Base-by-base conservation (phyloP, 2,797 vertebrate genomes). In the Onychomys arenicola region DNA sequence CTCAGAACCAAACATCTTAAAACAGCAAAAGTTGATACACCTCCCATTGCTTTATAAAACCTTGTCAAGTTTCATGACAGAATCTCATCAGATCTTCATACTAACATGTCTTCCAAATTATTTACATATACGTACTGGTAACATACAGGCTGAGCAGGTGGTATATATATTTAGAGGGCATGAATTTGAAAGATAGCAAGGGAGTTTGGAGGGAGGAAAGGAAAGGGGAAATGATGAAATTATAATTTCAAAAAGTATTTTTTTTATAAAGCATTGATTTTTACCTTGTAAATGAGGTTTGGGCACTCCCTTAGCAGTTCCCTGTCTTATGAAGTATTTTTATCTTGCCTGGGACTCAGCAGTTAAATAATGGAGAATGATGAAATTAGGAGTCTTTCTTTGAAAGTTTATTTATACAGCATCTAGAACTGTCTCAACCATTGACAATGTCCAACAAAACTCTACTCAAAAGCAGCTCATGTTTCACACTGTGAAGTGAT, bases 391-490 rank as follows among this genome's bases (percentile, higher is more conserved):
- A 96, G 19, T 4, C 49, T 95, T 88, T 86, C 73, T 52, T 7
- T 63, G 69, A 91, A 69, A 52, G 40, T 46, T 80, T 71, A 67
- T 85, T 88, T 82, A 75, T 37, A 25, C 1, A 46, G 83, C 59
- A 90, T 55, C 17, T 84, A 92, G 67, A 96, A 82, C 43, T 65
- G 23, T 77, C 40, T 83, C 82, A 94, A 75, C 25, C 23, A 12
- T 88, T 83, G 49, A 65, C 57, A 76, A 67, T 43, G 10, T 55
- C 90, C 75, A 93, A 65, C 93, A 71, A 92, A 95, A 89, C 52
- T 63, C 25, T 29, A 76, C 32, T n/a, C 32, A 75, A 77, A 59
- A 2, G 49, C 43, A 71, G 16, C 73, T 90, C 84, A 25, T 71
- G 77, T 69, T 17, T 73, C 65, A 37, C 27, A 25, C 71, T 55